Evolutionary conservation across 2,797 vertebrate species (phyloP), one percentile per base, ranked within the genome.

Genomic region (Amphiprion clarkii): DNA sequence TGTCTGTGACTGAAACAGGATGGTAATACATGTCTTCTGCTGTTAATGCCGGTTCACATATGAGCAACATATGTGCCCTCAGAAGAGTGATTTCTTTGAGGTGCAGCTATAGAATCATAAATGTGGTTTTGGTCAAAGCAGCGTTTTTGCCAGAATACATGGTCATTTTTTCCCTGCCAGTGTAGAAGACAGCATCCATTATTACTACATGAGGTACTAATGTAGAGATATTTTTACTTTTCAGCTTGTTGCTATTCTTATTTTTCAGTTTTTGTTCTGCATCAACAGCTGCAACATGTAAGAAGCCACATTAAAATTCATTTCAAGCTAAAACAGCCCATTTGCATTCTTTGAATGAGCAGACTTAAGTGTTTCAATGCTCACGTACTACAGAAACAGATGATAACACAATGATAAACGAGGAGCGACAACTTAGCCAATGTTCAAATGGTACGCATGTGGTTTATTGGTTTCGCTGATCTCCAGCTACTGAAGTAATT

Each of bases 1-100:
- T 42, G 66, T 55, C 55, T 81, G 46, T 67, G 66, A 65, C 10
- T 65, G 29, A 69, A 81, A 77, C 48, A 81, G 53, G 12, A 66
- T 57, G 40, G 13, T 25, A 27, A 72, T 25, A 64, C 60, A 71
- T 2, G 14, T 59, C 13, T 19, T 40, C 14, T 40, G 42, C 53
- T 60, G 71, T 71, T 59, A 21, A 53, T 25, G 54, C 23, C n/a
- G 71, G 51, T 53, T 71, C 39, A 58, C 84, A 81, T 55, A 31
- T 72, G 75, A 59, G 27, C 42, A 68, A 54, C 86, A 84, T 9
- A 58, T 82, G 67, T 66, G 53, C 4, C 2, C 2, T 5, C 70
- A 9, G 25, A 53, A 48, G 10, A 29, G 1, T 46, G 23, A 29
- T 53, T 40, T 33, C 6, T 57, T 68, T 76, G 23, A 48, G 72